Evolutionary conservation across 1,140 invertebrate genomes (phyloP).

Genomic region (Andricus grossulariae): DNA sequence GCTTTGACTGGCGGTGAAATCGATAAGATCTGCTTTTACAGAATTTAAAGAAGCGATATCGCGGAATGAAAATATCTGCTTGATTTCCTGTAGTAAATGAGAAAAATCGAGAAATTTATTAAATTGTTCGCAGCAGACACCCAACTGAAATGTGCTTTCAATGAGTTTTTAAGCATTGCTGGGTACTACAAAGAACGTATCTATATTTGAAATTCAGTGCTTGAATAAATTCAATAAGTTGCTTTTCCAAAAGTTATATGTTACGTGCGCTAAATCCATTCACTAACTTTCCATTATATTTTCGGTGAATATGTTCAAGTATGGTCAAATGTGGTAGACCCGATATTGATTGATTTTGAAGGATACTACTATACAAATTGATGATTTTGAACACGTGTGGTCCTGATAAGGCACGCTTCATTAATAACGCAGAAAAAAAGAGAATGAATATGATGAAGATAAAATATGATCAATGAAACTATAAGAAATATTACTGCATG

Average conservation of each 20-base stretch:
- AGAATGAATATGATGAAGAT: too few species aligned
- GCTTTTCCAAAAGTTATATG: background rate
- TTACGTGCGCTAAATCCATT: background rate
- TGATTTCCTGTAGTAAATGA: slow-evolving; percentile 41
- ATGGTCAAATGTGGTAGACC: too few species aligned
- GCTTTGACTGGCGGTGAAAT: background rate
- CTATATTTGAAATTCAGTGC: slow-evolving; percentile 22
- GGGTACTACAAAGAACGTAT: background rate
- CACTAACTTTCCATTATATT: too few species aligned
- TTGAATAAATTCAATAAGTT: slow-evolving; percentile 1
- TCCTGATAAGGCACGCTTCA: too few species aligned
- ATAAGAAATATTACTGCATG: too few species aligned
- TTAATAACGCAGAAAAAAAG: too few species aligned
- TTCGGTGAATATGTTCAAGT: too few species aligned
- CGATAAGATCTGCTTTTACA: slow-evolving; percentile 19
- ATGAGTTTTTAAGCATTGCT: background rate
- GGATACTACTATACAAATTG: too few species aligned
- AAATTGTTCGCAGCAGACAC: slow-evolving; percentile 40
- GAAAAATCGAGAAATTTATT: slow-evolving; percentile 42
- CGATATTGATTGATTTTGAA: too few species aligned
- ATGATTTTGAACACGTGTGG: too few species aligned
- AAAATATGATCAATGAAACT: too few species aligned
- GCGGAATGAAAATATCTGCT: slow-evolving; percentile 47
- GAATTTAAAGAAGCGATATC: slow-evolving; percentile 49
- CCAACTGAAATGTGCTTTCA: background rate